Conservation (phyloP, 2,888 invertebrate genomes). For the Eretmocerus hayati region DNA sequence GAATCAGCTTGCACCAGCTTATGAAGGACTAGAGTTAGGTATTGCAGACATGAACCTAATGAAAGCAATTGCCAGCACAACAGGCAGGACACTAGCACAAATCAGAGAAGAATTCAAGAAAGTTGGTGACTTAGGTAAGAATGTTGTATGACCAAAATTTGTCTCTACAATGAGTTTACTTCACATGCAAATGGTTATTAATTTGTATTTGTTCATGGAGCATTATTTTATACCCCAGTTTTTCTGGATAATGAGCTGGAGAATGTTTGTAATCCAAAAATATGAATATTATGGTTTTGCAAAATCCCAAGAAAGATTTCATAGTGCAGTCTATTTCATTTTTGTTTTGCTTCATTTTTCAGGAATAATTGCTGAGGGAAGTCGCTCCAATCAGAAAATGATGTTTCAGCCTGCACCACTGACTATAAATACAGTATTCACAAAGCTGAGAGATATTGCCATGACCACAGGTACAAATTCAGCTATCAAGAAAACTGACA, state of each 20-base stretch:
- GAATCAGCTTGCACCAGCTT: constrained; percentile 94
- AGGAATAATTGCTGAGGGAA: constrained; percentile 72
- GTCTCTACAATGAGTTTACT: neutral
- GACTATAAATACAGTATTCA: constrained; percentile 67
- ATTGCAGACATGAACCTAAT: constrained; percentile 89
- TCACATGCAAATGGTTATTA: neutral
- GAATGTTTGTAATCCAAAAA: neutral
- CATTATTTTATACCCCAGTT: no score
- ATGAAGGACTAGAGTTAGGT: constrained; percentile 86
- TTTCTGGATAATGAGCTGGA: no score
- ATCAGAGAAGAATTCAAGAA: constrained; percentile 66
- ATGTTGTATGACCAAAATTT: neutral
- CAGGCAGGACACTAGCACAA: constrained; percentile 77
- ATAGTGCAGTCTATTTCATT: no score
- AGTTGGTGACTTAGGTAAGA: constrained; percentile 77
- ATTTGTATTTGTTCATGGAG: neutral
- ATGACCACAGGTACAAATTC: constrained; percentile 72
- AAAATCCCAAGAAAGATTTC: no score
- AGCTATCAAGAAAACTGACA: constrained; percentile 79
- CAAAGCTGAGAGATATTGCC: constrained; percentile 80
- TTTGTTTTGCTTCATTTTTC: neutral
- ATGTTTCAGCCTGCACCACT: constrained; percentile 81
- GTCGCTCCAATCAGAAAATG: constrained; percentile 75
- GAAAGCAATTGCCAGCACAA: constrained; percentile 88
- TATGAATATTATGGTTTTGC: no score